phyloP scores from a whole-genome alignment of 2,797 vertebrate genomes.

The Euphonia xanthogaster region DNA sequence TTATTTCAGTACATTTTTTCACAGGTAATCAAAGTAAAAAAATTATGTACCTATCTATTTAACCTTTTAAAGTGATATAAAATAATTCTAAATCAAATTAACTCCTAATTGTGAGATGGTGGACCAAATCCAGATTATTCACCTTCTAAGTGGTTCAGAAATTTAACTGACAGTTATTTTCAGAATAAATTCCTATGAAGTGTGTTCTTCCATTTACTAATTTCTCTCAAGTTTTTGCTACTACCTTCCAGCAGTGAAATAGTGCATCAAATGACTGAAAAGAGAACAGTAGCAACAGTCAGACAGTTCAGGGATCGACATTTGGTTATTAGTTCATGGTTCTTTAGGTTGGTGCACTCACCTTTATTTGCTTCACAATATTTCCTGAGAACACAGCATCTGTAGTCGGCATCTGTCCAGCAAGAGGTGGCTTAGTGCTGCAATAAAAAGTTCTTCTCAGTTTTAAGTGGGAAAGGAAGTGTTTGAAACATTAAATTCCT shows the following conservation, averaged over 20 bases:
- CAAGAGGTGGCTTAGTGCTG: background rate
- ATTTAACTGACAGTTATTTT: background rate
- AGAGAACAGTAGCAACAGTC: background rate
- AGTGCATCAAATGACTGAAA: background rate
- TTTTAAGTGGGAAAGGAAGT: background rate
- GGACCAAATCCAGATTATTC: background rate
- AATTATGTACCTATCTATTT: background rate
- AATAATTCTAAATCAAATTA: background rate
- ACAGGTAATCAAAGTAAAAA: background rate
- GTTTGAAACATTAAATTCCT: conserved; percentile 44
- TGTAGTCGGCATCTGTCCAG: background rate
- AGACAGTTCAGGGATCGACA: background rate
- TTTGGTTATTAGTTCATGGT: background rate
- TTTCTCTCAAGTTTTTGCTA: background rate
- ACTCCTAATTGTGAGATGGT: background rate
- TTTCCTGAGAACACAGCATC: background rate
- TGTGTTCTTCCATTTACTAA: background rate
- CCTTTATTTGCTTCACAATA: background rate
- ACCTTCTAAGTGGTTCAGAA: background rate
- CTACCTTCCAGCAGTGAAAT: background rate
- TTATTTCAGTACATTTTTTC: background rate
- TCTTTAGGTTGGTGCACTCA: background rate
- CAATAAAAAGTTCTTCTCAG: conserved; percentile 29
- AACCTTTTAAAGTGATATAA: background rate
- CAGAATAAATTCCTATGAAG: background rate